Percentiles rank a stretch among this genome's conserved stretches.
Conservation (phyloP, 2,888 invertebrate species). For the Caradrina clavipalpis region DNA sequence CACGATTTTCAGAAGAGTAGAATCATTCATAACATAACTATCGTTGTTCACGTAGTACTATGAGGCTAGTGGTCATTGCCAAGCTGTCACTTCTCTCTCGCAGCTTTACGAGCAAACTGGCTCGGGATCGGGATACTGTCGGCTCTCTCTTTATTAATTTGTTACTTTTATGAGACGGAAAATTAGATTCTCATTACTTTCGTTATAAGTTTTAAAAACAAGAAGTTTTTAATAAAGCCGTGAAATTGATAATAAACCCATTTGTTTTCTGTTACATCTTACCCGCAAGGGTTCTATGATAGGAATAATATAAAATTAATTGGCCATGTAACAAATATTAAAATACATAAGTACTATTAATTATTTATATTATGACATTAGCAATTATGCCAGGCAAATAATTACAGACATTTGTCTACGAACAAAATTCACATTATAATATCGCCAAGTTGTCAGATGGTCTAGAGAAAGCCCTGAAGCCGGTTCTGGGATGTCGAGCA, state of each 20-base stretch:
- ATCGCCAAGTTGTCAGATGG: slow-evolving; percentile 5
- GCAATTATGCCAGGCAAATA: slow-evolving; percentile 41
- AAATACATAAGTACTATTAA: slow-evolving; percentile 29
- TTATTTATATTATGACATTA: slow-evolving; percentile 44
- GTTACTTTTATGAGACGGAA: slow-evolving; percentile 33
- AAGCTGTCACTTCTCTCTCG: slow-evolving; percentile 57
- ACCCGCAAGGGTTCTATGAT: neutral
- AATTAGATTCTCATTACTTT: slow-evolving; percentile 13
- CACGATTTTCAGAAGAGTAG: slow-evolving; percentile 23
- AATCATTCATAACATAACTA: slow-evolving; percentile 56
- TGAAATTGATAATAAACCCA: neutral
- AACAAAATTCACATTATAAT: slow-evolving; percentile 20
- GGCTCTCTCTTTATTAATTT: slow-evolving; percentile 43
- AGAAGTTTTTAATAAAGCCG: no score
- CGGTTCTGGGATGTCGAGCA: neutral
- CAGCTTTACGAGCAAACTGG: slow-evolving; percentile 53
- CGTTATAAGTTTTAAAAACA: slow-evolving; percentile 1
- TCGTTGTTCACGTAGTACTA: slow-evolving; percentile 54
- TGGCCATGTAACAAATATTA: slow-evolving; percentile 24
- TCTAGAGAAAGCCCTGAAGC: slow-evolving; percentile 7
- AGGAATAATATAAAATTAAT: slow-evolving; percentile 34
- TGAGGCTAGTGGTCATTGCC: slow-evolving; percentile 50
- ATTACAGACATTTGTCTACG: slow-evolving; percentile 37
- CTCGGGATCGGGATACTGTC: slow-evolving; percentile 26
- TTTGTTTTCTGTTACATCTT: slow-evolving; percentile 9